Percentiles rank a stretch among this genome's conserved stretches.
Evolutionary conservation across 2,888 invertebrate genomes (phyloP).

Genomic region (Gonocerus acuteangulatus): DNA sequence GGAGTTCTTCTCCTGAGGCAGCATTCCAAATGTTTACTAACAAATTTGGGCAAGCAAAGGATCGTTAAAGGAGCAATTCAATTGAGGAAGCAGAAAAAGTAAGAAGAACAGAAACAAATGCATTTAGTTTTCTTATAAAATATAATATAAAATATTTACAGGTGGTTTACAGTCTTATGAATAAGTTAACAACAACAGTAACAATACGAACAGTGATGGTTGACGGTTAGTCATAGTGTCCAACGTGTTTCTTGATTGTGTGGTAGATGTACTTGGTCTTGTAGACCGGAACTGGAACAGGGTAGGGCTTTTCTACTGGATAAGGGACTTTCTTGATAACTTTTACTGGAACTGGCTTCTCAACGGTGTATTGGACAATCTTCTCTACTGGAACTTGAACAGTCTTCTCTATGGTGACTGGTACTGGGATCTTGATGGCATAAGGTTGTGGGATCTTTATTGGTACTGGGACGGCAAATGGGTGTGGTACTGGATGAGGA

Average conservation of each 20-base stretch:
- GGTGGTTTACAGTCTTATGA: constrained; percentile 19
- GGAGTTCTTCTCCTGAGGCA: too few species aligned
- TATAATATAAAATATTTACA: constrained; percentile 20
- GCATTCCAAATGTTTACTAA: too few species aligned
- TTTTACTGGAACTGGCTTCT: constrained; percentile 38
- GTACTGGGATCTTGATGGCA: constrained; percentile 38
- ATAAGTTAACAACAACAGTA: constrained; percentile 15
- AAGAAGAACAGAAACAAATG: too few species aligned
- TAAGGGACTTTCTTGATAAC: constrained; percentile 39
- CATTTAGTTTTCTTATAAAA: constrained; percentile 1
- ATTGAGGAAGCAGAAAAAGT: too few species aligned
- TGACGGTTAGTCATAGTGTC: constrained; percentile 17
- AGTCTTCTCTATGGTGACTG: constrained; percentile 38
- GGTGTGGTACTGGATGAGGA: constrained; percentile 33
- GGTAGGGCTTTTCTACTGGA: constrained; percentile 39
- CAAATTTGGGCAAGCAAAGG: too few species aligned
- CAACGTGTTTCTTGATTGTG: constrained; percentile 34
- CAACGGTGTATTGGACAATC: constrained; percentile 39
- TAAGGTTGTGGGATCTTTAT: constrained; percentile 36
- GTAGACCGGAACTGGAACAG: constrained; percentile 39
- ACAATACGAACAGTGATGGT: background rate
- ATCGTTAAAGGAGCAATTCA: too few species aligned
- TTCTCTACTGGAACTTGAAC: constrained; percentile 39
- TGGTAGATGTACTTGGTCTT: constrained; percentile 38
- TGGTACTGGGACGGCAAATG: constrained; percentile 37